Base-by-base conservation (phyloP, 2,113 vertebrate species). In the Microtus oregoni region DNA sequence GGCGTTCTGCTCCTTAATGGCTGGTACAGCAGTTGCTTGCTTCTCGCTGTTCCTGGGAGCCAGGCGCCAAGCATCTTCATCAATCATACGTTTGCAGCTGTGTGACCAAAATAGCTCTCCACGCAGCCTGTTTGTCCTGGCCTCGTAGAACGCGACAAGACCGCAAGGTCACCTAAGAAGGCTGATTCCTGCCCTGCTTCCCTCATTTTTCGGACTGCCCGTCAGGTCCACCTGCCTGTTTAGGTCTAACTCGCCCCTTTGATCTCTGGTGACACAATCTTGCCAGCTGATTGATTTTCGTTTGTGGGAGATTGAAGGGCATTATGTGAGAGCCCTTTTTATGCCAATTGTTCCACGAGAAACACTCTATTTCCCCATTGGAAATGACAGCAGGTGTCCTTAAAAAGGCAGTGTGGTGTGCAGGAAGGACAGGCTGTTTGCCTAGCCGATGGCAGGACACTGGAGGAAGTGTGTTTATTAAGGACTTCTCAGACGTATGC, bases 11-110 rank as follows among this genome's bases (percentile, higher is more conserved):
- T 78, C n/a, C 30, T 79, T 47, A 20, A 32, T 22, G 50, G 79
- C 70, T 0, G 0, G 1, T 2, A 3, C 28, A 0, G 38, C 44
- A 0, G 9, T 24, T 0, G 68, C 61, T 7, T 24, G 26, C 3
- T 0, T 68, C 22, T 5, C 75, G 1, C 1, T 7, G 47, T 89
- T 89, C 92, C 87, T 5, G 52, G 67, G 90, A 97, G 79, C 93
- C 67, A 4, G 72, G 86, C n/a, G 0, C 75, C 86, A 44, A 81
- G 44, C 75, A 12, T 88, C 95, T 77, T 92, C 85, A 67, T 88
- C 91, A 95, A 52, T 73, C 90, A 86, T 26, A 2, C 7, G 70
- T 63, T 79, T 96, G 95, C 96, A 94, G 92, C 93, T 87, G 55
- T 72, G 77, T 9, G 92, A 76, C 93, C 86, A 22, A 92, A 96